Base-by-base conservation (phyloP, 1,140 invertebrate species). In the Venustaconcha ellipsiformis region DNA sequence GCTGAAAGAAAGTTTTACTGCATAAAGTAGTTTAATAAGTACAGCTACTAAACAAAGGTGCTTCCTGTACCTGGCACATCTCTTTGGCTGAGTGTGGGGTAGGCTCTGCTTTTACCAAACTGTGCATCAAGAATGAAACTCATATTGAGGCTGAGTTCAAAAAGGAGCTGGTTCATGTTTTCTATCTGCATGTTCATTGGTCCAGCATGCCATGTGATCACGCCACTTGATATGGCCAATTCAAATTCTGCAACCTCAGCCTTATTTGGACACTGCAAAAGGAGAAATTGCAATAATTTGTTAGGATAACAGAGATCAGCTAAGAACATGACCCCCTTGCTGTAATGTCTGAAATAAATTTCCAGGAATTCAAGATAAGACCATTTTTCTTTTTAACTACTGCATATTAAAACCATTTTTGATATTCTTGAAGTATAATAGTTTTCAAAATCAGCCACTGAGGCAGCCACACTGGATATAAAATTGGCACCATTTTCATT, bases 131-230 rank as follows among this genome's bases (percentile, higher is more conserved):
- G 67, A 48, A 68, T 59, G 26, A 66, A 15, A 66, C 80, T 79
- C 59, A 88, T 70, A 70, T 83, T 78, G 15, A 88, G 70, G 17
- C 82, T 73, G 57, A 79, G 64, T 30, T 83, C 76, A 66, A 87
- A 84, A 67, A 83, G 66, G 37, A 63, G 59, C 56, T 78, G 70
- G 56, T 83, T 78, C 72, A 85, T 73, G 18, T 78, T 73, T 67
- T 88, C 86, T n/a, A 78, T 77, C 73, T 88, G 85, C 82, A 88
- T 83, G 70, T 88, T 88, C 85, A 88, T 87, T 63, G 85, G 81
- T 23, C 83, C 83, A 62, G 85, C 86, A 76, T 88, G 86, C 85
- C 85, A 88, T 18, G 79, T 80, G 11, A 88, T 82, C 48, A 80
- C 70, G 14, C 85, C 86, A 3, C 64, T 64, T 20, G 59, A 69